Base-by-base conservation (phyloP, 2,888 invertebrate species). In the Mesoligia furuncula region DNA sequence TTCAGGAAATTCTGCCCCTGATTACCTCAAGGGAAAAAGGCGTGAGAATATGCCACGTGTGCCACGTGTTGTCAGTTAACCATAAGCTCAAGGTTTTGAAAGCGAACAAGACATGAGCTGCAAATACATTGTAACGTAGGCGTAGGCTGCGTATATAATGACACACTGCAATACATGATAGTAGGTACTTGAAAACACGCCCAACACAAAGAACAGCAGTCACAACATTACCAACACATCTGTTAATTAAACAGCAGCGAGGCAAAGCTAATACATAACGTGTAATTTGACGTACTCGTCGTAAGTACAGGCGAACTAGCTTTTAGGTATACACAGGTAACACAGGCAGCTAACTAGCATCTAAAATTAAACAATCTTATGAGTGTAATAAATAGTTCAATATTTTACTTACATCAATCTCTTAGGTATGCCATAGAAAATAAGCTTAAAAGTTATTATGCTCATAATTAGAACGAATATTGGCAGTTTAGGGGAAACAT, bases 181-280 rank as follows among this genome's bases (percentile, higher is more conserved):
- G 13, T 31, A 8, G 20, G 51, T 75, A 54, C 51, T 20, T 45
- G 59, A 51, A 24, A 59, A 39, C 42, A 11, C 24, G 42, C 17
- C 39, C 17, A n/a, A n/a, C 42, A 73, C 68, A 59, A 69, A 39
- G 31, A 67, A 24, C 51, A 68, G 9, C 7, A 15, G 15, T 24
- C 67, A 72, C 27, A 42, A 64, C 71, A 51, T 80, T 61, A 75
- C 68, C 80, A 66, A 36, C 57, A 39, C 54, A 24, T 59, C 54
- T 71, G 51, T 39, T 76, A 51, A 70, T 57, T 54, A 57, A 64
- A 66, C 57, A 75, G 39, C 65, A 62, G 69, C 48, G 15, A 61
- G 73, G 69, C 36, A 54, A 31, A 68, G 57, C 42, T 72, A 75
- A 48, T 27, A 59, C 31, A 17, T 31, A 45, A 45, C 45, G 15